These are phyloP conservation scores for Sorex araneus DNA, from an alignment of 2,113 vertebrate species.

Conservation along the genomic window DNA sequence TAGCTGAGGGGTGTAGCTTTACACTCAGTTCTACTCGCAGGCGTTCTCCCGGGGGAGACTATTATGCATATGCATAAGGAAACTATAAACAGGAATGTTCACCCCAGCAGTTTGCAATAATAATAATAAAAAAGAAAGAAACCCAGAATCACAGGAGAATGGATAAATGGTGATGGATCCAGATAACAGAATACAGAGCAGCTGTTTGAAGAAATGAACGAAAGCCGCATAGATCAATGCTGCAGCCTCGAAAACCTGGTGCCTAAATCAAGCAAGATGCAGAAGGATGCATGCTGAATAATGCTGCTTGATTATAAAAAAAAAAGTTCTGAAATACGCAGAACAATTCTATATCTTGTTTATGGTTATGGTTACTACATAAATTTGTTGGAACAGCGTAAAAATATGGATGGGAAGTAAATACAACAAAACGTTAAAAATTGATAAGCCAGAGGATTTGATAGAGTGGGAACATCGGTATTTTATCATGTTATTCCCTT, in stretches of 20 bases:
- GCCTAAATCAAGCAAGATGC: conserved; percentile 41
- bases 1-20: not conserved
- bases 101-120: conserved; percentile 46
- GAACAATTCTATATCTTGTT: conserved; percentile 64
- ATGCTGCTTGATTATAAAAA: conserved; percentile 43
- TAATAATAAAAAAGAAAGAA: not conserved
- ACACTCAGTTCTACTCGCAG: not conserved
- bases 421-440: conserved; percentile 66
- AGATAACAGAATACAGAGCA: conserved; percentile 2
- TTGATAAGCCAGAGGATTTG: conserved; percentile 68
- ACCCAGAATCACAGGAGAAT: not conserved
- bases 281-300: conserved; percentile 25
- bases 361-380: conserved; percentile 64
- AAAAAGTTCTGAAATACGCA: conserved; percentile 76
- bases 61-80: not conserved
- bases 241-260: conserved; percentile 21
- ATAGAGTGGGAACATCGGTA: conserved; percentile 31
- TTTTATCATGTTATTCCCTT: conserved; percentile 52
- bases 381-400: conserved; percentile 64
- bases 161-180: conserved; percentile 31
- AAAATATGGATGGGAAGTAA: conserved; percentile 53
- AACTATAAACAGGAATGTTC: not conserved
- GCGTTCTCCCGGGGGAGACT: not conserved
- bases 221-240: conserved; percentile 49
- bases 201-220: conserved; percentile 55